Percentiles rank a stretch among this genome's conserved stretches.
These are phyloP conservation scores for Philereme transversata DNA, from an alignment of 2,888 invertebrate genomes.

Conservation along the genomic window DNA sequence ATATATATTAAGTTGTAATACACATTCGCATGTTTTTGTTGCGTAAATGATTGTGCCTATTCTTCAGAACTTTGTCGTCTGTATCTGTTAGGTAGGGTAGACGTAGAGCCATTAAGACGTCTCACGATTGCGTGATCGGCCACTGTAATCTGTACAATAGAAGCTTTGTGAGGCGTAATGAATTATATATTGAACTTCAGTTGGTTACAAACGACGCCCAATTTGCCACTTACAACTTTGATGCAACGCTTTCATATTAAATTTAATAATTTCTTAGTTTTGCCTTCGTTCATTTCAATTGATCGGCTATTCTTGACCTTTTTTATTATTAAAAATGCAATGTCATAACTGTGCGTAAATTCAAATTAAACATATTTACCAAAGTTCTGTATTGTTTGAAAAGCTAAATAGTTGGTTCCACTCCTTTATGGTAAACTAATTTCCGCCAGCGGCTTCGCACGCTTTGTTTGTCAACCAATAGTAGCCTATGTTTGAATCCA, in stretches of 20 bases:
- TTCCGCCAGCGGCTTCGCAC: no score
- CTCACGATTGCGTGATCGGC: constrained; percentile 50
- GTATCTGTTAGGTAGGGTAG: constrained; percentile 35
- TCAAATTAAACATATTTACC: no score
- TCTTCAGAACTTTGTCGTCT: not conserved
- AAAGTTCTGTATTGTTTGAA: no score
- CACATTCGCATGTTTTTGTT: no score
- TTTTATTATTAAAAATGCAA: not conserved
- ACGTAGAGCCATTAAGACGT: constrained; percentile 50
- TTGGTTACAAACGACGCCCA: constrained; percentile 40
- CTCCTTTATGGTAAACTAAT: no score
- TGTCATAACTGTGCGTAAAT: no score
- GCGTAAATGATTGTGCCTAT: not conserved
- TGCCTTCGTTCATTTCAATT: constrained; percentile 19
- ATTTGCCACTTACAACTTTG: constrained; percentile 40
- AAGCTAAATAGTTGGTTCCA: no score
- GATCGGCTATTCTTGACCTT: not conserved
- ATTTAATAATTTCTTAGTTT: constrained; percentile 30
- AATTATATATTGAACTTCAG: constrained; percentile 50
- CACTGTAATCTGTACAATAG: constrained; percentile 53
- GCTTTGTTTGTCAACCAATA: no score
- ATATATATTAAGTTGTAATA: no score
- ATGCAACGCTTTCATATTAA: constrained; percentile 34
- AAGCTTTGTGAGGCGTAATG: constrained; percentile 57
- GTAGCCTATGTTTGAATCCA: no score